Conservation (phyloP, 2,888 invertebrate species). For the Phania funesta region DNA sequence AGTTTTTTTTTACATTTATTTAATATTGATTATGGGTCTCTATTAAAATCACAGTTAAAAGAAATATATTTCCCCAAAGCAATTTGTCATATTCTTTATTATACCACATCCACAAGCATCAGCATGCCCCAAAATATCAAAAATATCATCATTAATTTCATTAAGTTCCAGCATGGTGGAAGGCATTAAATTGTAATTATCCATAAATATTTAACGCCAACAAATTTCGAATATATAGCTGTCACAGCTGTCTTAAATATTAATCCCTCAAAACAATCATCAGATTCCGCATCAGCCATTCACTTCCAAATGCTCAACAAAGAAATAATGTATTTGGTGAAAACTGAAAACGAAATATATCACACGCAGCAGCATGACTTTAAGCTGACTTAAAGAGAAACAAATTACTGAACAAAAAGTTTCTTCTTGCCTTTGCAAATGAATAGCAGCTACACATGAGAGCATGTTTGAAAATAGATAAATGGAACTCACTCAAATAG, state of each 20-base stretch:
- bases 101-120: too few relatives aligned
- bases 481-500: constrained; percentile 50
- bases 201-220: constrained; percentile 32
- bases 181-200: constrained; percentile 62
- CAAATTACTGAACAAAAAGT: constrained; percentile 50
- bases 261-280: constrained; percentile 55
- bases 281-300: background rate
- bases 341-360: constrained; percentile 10
- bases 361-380: constrained; percentile 36
- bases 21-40: too few relatives aligned
- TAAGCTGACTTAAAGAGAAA: constrained; percentile 47
- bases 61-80: too few relatives aligned
- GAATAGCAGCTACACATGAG: background rate
- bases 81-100: too few relatives aligned
- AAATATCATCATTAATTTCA: constrained; percentile 29
- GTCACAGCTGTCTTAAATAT: constrained; percentile 61
- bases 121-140: background rate
- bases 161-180: constrained; percentile 20
- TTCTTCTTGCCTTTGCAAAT: background rate
- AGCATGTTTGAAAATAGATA: constrained; percentile 13
- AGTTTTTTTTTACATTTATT: too few relatives aligned
- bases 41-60: too few relatives aligned
- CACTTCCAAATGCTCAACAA: constrained; percentile 17
- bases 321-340: constrained; percentile 1
- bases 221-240: constrained; percentile 60